Conservation (phyloP, 2,113 vertebrate species). For the Geococcyx californianus region DNA sequence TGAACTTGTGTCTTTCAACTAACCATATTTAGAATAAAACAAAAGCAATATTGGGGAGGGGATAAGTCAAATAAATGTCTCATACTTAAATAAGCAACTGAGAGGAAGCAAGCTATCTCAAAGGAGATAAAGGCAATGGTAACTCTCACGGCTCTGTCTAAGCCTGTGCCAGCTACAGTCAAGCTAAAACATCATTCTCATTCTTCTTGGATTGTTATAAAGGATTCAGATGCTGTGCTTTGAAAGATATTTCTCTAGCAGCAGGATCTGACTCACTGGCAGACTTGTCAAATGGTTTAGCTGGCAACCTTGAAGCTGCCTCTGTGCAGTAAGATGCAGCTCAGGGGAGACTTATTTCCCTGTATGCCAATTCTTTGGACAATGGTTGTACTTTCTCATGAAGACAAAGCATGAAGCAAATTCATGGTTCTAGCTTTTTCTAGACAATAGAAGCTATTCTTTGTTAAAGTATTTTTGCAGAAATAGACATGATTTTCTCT, state of each 20-base stretch:
- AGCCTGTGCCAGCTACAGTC: neutral
- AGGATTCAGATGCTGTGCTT: conserved; percentile 37
- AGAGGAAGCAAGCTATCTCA: neutral
- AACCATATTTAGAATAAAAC: neutral
- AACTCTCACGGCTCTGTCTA: neutral
- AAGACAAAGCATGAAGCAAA: neutral
- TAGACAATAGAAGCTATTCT: neutral
- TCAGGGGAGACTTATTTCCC: conserved; percentile 26
- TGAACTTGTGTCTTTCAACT: neutral
- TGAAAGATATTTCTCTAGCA: conserved; percentile 52
- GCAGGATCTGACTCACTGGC: conserved; percentile 42
- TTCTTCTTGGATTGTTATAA: conserved; percentile 13
- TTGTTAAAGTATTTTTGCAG: neutral
- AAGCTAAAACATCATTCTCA: neutral
- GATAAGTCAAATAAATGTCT: neutral
- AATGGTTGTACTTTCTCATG: neutral
- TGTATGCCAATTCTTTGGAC: neutral
- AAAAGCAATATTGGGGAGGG: neutral
- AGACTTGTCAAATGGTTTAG: conserved; percentile 44
- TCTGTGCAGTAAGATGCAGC: neutral
- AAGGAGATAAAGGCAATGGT: neutral
- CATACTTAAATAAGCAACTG: neutral
- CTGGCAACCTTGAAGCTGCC: conserved; percentile 39
- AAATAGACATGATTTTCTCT: neutral
- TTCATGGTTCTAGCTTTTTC: neutral